A percentile compares a stretch with the other conserved stretches of the same genome.
These are phyloP conservation scores for Caranx ignobilis DNA, from an alignment of 2,113 vertebrate species.

Conservation along the genomic window DNA sequence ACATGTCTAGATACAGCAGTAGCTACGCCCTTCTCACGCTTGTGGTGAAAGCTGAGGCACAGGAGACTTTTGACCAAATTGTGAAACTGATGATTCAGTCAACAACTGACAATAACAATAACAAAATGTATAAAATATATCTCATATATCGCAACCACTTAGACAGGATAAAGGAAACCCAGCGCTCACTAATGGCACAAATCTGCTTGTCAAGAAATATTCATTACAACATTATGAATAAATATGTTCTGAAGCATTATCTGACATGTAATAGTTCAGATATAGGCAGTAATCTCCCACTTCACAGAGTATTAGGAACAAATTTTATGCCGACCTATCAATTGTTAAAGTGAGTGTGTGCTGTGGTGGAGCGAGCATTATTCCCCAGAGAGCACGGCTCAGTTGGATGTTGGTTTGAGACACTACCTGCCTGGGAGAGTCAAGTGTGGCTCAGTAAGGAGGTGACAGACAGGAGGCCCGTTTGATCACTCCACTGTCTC, in stretches of 20 bases:
- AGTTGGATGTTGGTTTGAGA: conserved; percentile 43
- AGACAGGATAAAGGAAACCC: too few species aligned
- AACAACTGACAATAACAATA: too few species aligned
- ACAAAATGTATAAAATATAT: too few species aligned
- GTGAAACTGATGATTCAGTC: too few species aligned
- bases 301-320: neutral
- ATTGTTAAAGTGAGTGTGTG: conserved; percentile 28
- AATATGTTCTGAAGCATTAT: neutral
- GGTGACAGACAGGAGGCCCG: conserved; percentile 45
- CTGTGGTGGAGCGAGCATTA: neutral
- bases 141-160: too few species aligned
- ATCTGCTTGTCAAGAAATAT: too few species aligned
- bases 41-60: too few species aligned
- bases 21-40: too few species aligned
- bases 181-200: too few species aligned
- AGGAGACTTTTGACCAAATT: too few species aligned
- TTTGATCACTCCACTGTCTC: conserved; percentile 54
- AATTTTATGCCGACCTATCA: conserved; percentile 14
- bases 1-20: too few species aligned
- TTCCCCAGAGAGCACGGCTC: conserved; percentile 20
- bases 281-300: neutral
- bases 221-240: neutral
- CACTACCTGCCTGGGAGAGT: conserved; percentile 41
- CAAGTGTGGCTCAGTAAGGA: conserved; percentile 23
- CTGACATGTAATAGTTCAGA: neutral